phyloP scores from a whole-genome alignment of 2,113 vertebrate species.

The Tragulus kanchil region DNA sequence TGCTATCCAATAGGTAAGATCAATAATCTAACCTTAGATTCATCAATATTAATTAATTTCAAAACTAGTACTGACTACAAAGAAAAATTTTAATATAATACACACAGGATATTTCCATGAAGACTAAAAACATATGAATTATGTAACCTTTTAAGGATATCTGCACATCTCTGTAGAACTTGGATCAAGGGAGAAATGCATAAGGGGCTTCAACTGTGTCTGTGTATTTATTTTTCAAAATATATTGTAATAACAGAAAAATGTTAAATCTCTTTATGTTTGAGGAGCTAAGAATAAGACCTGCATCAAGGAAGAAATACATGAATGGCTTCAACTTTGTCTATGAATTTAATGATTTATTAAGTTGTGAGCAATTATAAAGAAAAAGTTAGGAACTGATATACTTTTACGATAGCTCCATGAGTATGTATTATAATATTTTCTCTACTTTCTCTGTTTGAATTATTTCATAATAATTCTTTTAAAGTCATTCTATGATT shows the following conservation, averaged over 20 bases:
- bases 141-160: background rate
- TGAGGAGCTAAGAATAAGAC: background rate
- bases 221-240: background rate
- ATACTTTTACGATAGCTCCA: background rate
- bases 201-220: background rate
- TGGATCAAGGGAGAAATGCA: background rate
- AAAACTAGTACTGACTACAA: background rate
- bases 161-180: background rate
- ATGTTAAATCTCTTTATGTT: background rate
- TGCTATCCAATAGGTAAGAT: background rate
- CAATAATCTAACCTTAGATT: background rate
- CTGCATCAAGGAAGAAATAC: background rate
- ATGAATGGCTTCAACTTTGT: background rate
- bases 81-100: conserved; percentile 23
- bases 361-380: background rate
- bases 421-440: background rate
- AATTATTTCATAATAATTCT: conserved; percentile 4
- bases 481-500: background rate
- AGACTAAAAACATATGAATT: background rate
- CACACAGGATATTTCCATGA: background rate
- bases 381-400: background rate
- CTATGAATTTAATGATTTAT: background rate
- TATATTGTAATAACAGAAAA: background rate
- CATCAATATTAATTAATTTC: background rate
- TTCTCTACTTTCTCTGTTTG: conserved; percentile 40